Percentiles rank a stretch among this genome's conserved stretches.
phyloP scores from a whole-genome alignment of 2,113 vertebrate species.

The Calidris pygmaea region DNA sequence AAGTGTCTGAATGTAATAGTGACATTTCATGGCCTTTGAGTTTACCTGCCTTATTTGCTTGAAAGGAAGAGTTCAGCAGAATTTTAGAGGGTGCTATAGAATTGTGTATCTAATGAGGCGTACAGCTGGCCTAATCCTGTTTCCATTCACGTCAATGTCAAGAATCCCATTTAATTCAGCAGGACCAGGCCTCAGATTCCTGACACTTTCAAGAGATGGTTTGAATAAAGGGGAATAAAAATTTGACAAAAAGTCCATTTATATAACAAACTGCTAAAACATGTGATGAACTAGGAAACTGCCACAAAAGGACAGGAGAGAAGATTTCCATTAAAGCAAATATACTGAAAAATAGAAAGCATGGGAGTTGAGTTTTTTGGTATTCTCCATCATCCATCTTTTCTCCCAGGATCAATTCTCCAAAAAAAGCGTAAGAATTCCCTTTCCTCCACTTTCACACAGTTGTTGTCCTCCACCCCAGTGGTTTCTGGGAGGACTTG shows the following conservation, averaged over 20 bases:
- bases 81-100: conserved; percentile 65
- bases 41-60: conserved; percentile 72
- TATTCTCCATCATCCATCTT: background rate
- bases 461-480: background rate
- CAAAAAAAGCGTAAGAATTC: background rate
- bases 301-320: background rate
- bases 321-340: background rate
- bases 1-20: conserved; percentile 63
- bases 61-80: conserved; percentile 74
- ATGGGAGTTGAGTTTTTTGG: background rate
- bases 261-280: conserved; percentile 30
- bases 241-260: background rate
- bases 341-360: background rate
- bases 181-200: background rate
- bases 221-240: conserved; percentile 13
- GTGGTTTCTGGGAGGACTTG: conserved; percentile 16
- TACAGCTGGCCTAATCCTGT: background rate
- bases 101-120: conserved; percentile 35
- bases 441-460: background rate
- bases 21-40: conserved; percentile 65
- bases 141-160: conserved; percentile 47
- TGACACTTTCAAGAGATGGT: background rate
- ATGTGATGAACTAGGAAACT: background rate
- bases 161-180: conserved; percentile 18
- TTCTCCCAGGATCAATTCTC: background rate